Evolutionary conservation across 2,797 vertebrate species (phyloP).

Genomic region (Myioborus miniatus): DNA sequence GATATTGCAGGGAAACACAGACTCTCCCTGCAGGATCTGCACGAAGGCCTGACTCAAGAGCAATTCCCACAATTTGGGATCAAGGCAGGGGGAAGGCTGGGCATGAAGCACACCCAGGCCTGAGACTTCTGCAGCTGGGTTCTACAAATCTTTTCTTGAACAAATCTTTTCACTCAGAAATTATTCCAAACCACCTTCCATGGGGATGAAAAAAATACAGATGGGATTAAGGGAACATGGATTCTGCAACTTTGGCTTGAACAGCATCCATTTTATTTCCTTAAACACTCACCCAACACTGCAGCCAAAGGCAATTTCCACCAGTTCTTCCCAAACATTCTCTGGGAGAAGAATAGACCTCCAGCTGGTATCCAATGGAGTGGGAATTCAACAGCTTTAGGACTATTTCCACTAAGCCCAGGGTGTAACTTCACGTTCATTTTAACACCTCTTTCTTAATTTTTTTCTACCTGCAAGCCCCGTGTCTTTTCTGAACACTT

Average conservation of each 20-base stretch:
- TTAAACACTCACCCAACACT: neutral
- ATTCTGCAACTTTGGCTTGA: neutral
- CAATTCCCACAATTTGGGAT: neutral
- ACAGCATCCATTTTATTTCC: neutral
- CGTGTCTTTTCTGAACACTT: neutral
- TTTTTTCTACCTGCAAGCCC: neutral
- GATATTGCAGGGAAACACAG: neutral
- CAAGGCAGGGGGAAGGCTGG: neutral
- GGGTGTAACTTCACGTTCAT: neutral
- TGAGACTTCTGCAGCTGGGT: neutral
- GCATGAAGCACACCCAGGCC: neutral
- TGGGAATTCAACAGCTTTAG: neutral
- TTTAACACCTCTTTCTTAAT: neutral
- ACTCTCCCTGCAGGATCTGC: neutral
- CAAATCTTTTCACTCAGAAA: neutral
- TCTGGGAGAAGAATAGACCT: neutral
- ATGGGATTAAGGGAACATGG: neutral
- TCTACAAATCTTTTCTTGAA: neutral
- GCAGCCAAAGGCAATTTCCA: neutral
- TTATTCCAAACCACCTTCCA: neutral
- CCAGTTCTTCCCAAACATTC: neutral
- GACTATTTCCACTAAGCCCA: neutral
- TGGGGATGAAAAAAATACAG: neutral
- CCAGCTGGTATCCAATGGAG: neutral
- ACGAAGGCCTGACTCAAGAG: neutral